A percentile compares a stretch with the other conserved stretches of the same genome.
These are phyloP conservation scores for Clostera curtula DNA, from an alignment of 2,888 invertebrate species.

Conservation along the genomic window DNA sequence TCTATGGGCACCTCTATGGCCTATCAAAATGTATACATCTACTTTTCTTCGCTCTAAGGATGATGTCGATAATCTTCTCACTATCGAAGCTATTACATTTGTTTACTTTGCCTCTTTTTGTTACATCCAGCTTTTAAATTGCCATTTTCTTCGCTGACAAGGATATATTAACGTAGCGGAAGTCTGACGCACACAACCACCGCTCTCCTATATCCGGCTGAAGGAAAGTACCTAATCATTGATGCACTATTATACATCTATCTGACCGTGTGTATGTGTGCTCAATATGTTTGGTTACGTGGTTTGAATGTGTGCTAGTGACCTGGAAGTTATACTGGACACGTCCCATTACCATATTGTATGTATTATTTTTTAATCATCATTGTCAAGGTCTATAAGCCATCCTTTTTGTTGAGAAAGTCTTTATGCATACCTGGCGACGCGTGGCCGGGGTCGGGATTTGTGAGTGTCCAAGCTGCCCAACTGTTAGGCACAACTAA, in stretches of 20 bases:
- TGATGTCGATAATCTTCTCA: too few species aligned
- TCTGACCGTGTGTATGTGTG: constrained; percentile 6
- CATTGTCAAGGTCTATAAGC: too few species aligned
- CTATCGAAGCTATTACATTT: too few species aligned
- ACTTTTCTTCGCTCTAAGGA: too few species aligned
- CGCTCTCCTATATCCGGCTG: constrained; percentile 15
- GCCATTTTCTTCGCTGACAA: constrained; percentile 15
- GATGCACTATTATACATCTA: constrained; percentile 1
- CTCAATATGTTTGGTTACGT: constrained; percentile 14
- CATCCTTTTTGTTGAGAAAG: too few species aligned
- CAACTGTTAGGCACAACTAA: too few species aligned
- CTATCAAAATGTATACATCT: too few species aligned
- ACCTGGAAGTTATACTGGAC: constrained; percentile 19
- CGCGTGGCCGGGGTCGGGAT: too few species aligned
- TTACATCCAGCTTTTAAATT: constrained; percentile 7
- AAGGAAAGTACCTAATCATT: constrained; percentile 17
- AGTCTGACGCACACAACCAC: constrained; percentile 11
- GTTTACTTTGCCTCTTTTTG: too few species aligned
- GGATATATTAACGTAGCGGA: constrained; percentile 19
- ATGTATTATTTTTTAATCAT: constrained; percentile 13
- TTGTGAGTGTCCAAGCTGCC: too few species aligned
- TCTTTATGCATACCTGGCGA: too few species aligned
- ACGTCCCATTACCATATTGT: constrained; percentile 16
- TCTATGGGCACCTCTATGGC: too few species aligned
- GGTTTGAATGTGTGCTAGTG: constrained; percentile 19